Evolutionary conservation across 2,797 vertebrate species (phyloP), one percentile per base, ranked within the genome.

Genomic region (Takifugu ocellatus): DNA sequence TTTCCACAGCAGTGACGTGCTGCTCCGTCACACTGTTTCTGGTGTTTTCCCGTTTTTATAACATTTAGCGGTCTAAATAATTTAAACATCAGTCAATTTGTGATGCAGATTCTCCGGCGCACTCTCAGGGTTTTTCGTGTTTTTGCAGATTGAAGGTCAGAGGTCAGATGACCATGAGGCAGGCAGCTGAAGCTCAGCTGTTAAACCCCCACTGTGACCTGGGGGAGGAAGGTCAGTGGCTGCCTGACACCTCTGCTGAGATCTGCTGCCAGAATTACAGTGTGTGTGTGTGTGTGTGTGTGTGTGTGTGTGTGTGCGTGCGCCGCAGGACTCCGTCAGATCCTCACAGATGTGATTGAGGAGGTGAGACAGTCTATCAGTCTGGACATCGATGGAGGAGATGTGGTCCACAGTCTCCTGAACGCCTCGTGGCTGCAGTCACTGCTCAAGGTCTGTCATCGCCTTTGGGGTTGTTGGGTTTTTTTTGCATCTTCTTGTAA

Each of bases 351-450:
- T 52, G 92, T 94, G 54, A 89, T 96, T 5, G 90, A 92, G 68
- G 92, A 96, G 74, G 90, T 95, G 79, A 91, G 85, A 47, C 75
- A 92, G 60, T 93, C 94, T 2, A 84, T 94, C 12, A 88, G 89
- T 53, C 87, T 79, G 51, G 94, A 96, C 49, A 79, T 93, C 55
- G 91, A 91, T 3, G 93, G 94, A 0, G 84, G 93, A 21, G 90
- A 94, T 36, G 75, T 95, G 46, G 87, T 97, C 3, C 90, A 94
- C 11, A 87, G 92, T 65, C 91, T 98, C 53, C 93, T 98, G 56
- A 91, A 90, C 16, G 91, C 94, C 2, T 84, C 84, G 0, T 97
- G 95, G 96, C 91, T 99, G 59, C 95, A 93, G 85, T 94, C 95
- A 1, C 90, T 98, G 71, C 86, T 99, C 3, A 96, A 94, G 94